Evolutionary conservation across 2,888 invertebrate species (phyloP).

Genomic region (Hedychridium roseum): DNA sequence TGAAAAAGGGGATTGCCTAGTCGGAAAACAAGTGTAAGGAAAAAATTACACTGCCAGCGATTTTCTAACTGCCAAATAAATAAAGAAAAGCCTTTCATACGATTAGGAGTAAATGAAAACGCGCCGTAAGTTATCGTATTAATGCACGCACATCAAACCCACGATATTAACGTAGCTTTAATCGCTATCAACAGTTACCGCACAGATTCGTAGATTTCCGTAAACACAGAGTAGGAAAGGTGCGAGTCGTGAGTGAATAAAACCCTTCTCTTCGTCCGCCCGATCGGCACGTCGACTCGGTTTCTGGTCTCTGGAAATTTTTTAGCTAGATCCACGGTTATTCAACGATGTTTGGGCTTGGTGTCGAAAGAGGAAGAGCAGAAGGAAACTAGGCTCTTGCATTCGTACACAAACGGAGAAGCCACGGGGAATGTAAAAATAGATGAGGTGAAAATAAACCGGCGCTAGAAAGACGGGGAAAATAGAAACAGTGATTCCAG

Average conservation of each 20-base stretch:
- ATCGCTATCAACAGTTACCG: slow-evolving; percentile 60
- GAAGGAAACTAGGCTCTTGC: slow-evolving; percentile 5
- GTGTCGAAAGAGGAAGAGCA: slow-evolving; percentile 5
- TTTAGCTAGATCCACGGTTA: too few relatives aligned
- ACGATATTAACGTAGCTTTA: slow-evolving; percentile 61
- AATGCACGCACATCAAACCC: slow-evolving; percentile 59
- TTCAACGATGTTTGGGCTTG: slow-evolving; percentile 2
- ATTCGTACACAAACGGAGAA: slow-evolving; percentile 7
- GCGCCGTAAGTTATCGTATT: slow-evolving; percentile 49
- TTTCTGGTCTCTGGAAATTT: too few relatives aligned
- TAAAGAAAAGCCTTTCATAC: slow-evolving; percentile 31
- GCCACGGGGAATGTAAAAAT: slow-evolving; percentile 31
- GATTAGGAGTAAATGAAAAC: slow-evolving; percentile 38
- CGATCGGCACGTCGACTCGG: too few relatives aligned
- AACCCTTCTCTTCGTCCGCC: too few relatives aligned
- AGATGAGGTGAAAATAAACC: slow-evolving; percentile 40
- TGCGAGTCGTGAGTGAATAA: too few relatives aligned
- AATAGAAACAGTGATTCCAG: slow-evolving; percentile 37
- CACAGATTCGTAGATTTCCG: slow-evolving; percentile 60
- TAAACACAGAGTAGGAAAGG: slow-evolving; percentile 27
- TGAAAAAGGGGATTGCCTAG: too few relatives aligned
- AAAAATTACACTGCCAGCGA: background rate
- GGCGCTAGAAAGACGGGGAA: slow-evolving; percentile 22
- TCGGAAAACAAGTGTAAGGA: too few relatives aligned
- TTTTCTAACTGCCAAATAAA: background rate